These are phyloP conservation scores for Sycophila texana DNA, from an alignment of 2,888 invertebrate genomes.

Conservation along the genomic window DNA sequence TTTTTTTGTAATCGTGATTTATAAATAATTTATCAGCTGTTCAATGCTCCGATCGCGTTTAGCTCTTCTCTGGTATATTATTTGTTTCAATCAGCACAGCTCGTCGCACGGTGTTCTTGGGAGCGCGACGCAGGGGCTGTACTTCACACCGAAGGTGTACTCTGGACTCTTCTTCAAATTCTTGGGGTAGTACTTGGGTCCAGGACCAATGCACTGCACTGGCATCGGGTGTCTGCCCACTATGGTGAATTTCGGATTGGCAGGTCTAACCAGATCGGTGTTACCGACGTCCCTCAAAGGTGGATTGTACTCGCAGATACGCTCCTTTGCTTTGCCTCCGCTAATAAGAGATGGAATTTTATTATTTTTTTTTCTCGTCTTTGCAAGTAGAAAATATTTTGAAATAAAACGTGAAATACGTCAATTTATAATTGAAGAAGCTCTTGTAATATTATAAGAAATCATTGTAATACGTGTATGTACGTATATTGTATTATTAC, in stretches of 20 bases:
- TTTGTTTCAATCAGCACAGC: constrained; percentile 57
- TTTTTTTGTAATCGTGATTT: constrained; percentile 17
- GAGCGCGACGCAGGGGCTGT: constrained; percentile 78
- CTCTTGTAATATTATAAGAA: too few species aligned
- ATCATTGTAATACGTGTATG: too few species aligned
- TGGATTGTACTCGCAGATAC: constrained; percentile 28
- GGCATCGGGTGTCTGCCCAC: constrained; percentile 72
- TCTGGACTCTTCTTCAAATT: constrained; percentile 76
- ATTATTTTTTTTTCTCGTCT: not conserved
- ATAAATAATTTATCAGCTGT: constrained; percentile 22
- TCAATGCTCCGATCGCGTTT: not conserved
- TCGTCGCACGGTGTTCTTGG: constrained; percentile 75
- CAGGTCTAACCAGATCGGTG: constrained; percentile 56
- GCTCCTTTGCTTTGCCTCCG: constrained; percentile 1
- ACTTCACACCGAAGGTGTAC: constrained; percentile 80
- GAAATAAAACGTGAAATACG: too few species aligned
- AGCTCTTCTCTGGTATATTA: not conserved
- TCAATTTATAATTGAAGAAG: too few species aligned
- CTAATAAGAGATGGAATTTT: constrained; percentile 16
- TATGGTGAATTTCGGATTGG: constrained; percentile 76
- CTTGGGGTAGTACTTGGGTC: constrained; percentile 77
- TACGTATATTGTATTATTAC: too few species aligned
- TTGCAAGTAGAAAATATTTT: too few species aligned
- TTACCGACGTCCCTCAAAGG: constrained; percentile 24
- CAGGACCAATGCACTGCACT: constrained; percentile 76